phyloP scores from a whole-genome alignment of 2,888 invertebrate species.

The Eurytoma adleriae region DNA sequence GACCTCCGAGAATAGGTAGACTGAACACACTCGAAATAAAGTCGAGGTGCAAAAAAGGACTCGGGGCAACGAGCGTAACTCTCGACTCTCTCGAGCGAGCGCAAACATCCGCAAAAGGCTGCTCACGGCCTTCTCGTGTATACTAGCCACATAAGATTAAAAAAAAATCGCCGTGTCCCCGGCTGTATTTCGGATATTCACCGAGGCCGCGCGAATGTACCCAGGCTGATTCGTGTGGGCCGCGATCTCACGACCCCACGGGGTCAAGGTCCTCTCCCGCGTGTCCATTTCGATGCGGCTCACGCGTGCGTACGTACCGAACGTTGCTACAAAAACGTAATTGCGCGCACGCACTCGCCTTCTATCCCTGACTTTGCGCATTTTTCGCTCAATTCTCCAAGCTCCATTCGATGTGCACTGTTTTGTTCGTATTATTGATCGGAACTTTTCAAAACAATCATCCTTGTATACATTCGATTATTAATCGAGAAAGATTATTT shows the following conservation, averaged over 20 bases:
- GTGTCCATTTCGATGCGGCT: neutral
- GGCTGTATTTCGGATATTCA: conserved; percentile 1
- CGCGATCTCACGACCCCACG: neutral
- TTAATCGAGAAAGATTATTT: too few species aligned
- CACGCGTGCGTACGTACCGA: neutral
- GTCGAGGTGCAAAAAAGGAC: neutral
- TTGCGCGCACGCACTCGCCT: neutral
- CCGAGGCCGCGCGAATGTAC: neutral
- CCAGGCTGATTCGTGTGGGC: neutral
- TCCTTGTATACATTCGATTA: too few species aligned
- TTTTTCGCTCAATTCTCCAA: too few species aligned
- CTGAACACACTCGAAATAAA: neutral
- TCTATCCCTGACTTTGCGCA: too few species aligned
- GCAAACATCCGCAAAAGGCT: conserved; percentile 24
- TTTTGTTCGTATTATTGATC: too few species aligned
- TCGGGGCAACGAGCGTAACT: neutral
- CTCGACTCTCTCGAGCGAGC: neutral
- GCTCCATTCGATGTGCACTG: too few species aligned
- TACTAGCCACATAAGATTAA: neutral
- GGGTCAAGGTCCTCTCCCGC: conserved; percentile 7
- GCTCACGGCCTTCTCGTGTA: neutral
- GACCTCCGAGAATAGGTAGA: neutral
- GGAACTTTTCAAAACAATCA: too few species aligned
- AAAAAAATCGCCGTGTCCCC: neutral
- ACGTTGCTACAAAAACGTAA: neutral